Evolutionary conservation across 2,888 invertebrate species (phyloP), one percentile per base, ranked within the genome.

Genomic region (Himalopsyche kuldschensis): DNA sequence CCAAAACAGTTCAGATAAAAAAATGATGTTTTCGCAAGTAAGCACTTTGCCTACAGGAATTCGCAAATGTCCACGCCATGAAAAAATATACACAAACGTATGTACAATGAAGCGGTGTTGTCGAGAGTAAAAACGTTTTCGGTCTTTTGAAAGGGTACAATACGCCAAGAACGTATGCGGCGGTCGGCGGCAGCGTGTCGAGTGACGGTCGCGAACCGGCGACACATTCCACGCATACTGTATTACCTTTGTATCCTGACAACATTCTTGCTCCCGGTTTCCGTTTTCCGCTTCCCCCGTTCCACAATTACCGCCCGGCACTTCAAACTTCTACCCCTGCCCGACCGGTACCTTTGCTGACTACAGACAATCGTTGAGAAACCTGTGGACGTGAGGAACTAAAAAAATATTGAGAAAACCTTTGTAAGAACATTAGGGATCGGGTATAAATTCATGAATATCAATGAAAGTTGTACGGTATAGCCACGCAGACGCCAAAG

Each of bases 201-300:
- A 69, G 69, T 69, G 69, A 69, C 69, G 69, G 69, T 69, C 69
- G 69, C 69, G 27, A 27, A 69, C 69, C 69, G 69, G 27, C 69
- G 27, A 69, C 83, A 80, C 80, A 83, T 83, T 83, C 83, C 80
- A 32, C 41, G 83, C 75, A 83, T 83, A 83, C 83, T 83, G 77
- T 80, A 83, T 83, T 83, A 83, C 83, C 83, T 83, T 80, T 83
- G 83, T 83, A 63, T 79, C 77, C 80, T 63, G 80, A 31, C 76
- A 47, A 79, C 80, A 83, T 83, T 83, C 76, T 48, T 47, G 55
- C 35, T 75, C 27, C 75, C 41, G 30, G 69, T 69, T 82, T 75
- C 35, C 78, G 27, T 31, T 78, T 47, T 47, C 63, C 30, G 20
- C 75, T 27, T n/a, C n/a, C 27, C 69, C 11, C 69, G 27, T 27